Percentiles rank a stretch among this genome's conserved stretches.
Evolutionary conservation across 2,797 vertebrate species (phyloP).

Genomic region (Capromys pilorides): DNA sequence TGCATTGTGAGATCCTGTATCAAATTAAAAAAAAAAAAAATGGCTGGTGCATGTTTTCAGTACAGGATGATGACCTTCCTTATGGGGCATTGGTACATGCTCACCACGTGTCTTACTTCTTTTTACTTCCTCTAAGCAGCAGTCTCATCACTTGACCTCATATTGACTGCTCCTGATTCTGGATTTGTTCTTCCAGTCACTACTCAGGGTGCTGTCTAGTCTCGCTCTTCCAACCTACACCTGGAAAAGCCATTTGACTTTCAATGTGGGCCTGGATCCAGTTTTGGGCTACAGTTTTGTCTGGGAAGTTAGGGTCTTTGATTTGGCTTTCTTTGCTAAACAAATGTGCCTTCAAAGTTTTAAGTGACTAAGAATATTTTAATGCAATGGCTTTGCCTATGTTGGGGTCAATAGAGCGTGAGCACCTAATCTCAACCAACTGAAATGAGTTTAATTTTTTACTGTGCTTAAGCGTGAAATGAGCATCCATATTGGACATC

Average conservation of each 20-base stretch:
- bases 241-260: background rate
- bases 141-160: background rate
- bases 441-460: conserved; percentile 10
- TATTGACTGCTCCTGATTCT: background rate
- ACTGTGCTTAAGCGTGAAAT: background rate
- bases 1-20: no score
- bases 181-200: background rate
- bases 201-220: background rate
- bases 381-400: conserved; percentile 29
- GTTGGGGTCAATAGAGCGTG: background rate
- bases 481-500: background rate
- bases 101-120: background rate
- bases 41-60: background rate
- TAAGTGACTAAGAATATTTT: conserved; percentile 35
- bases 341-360: conserved; percentile 32
- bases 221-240: background rate
- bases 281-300: background rate
- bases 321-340: conserved; percentile 2
- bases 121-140: background rate
- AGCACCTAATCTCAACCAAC: background rate
- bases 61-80: background rate
- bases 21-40: background rate
- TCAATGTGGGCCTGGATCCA: background rate
- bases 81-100: background rate
- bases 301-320: background rate